These are phyloP conservation scores for Squalus acanthias DNA, from an alignment of 2,797 vertebrate species.

Conservation along the genomic window DNA sequence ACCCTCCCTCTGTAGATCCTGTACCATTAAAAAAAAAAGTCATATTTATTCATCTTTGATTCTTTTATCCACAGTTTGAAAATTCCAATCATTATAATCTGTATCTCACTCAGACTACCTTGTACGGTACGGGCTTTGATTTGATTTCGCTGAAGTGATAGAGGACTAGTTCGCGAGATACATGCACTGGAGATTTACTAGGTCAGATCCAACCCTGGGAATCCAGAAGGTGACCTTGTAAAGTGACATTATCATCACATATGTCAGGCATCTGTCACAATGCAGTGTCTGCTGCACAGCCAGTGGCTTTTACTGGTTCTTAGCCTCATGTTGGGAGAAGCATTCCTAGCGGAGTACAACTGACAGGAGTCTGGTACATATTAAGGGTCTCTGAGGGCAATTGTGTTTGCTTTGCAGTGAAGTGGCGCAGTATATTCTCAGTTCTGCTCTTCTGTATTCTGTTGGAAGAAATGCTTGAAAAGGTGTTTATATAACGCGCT, in stretches of 20 bases:
- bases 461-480: neutral
- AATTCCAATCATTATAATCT: no score
- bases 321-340: neutral
- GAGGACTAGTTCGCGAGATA: no score
- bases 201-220: no score
- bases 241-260: no score
- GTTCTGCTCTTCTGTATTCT: neutral
- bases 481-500: neutral
- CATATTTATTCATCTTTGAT: neutral
- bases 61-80: neutral
- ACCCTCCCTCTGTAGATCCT: neutral
- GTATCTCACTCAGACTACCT: no score
- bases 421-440: neutral
- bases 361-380: neutral
- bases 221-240: no score
- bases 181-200: no score
- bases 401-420: neutral
- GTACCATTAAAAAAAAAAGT: neutral
- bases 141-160: no score
- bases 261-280: neutral
- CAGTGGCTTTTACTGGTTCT: neutral
- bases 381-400: neutral
- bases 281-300: neutral
- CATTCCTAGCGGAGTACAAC: neutral
- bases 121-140: no score